Evolutionary conservation across 2,797 vertebrate genomes (phyloP), one percentile per base, ranked within the genome.

Genomic region (Vespertilio murinus): DNA sequence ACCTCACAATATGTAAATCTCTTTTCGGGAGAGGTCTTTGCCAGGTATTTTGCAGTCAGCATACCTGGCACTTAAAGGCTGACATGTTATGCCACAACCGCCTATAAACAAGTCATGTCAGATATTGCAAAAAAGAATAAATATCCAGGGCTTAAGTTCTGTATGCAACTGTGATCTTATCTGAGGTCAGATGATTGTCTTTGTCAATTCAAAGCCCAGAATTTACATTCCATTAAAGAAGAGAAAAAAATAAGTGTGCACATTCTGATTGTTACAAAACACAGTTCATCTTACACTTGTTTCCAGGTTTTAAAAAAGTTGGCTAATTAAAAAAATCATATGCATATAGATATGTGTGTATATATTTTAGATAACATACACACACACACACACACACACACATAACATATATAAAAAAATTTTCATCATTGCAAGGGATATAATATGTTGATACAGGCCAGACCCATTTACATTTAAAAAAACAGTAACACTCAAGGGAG

Each of bases 61-160:
- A 70, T 65, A 47, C 25, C 7, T 94, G 82, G 87, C 67, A 56
- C 25, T 67, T 8, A 12, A 54, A 54, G 40, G 28, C n/a, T 93
- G 93, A 42, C 40, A 47, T 8, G 17, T 86, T 93, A 71, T 18
- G 47, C 59, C 33, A 45, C 42, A 89, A 59, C 40, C 49, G 67
- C 38, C 56, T 40, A 95, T 28, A 2, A 23, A 38, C 12, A 9
- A 42, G 30, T 69, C 81, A 81, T 3, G 56, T 80, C 88, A 73
- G 40, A 71, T 54, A 18, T 56, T 59, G 33, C 20, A 96, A 95
- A 78, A 78, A 54, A 35, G 83, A 75, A 94, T 35, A 81, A 70
- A 52, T 74, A 82, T 28, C 87, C 70, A 83, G 30, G 45, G 74
- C 33, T 59, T 56, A 16, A 8, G 10, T 3, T 59, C 79, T 94